Percentiles rank a stretch among this genome's conserved stretches.
Evolutionary conservation across 2,888 invertebrate species (phyloP).

Genomic region (Amiota communis): DNA sequence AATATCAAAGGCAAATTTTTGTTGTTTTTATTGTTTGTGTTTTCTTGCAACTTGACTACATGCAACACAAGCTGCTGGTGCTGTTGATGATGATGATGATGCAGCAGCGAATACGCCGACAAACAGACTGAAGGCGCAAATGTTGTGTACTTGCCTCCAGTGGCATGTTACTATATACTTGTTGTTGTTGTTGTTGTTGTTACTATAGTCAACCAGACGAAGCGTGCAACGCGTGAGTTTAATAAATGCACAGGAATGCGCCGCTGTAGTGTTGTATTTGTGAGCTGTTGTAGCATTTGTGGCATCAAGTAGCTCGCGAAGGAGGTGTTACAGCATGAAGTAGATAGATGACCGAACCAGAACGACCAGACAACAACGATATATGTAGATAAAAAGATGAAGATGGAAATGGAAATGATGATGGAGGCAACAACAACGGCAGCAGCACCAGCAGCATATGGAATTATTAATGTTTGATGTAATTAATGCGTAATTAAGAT

Average conservation of each 20-base stretch:
- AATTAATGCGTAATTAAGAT: slow-evolving; percentile 69
- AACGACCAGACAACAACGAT: neutral
- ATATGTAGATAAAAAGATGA: too few species aligned
- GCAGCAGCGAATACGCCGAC: slow-evolving; percentile 25
- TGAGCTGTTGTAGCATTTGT: neutral
- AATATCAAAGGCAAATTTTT: slow-evolving; percentile 61
- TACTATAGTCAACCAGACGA: neutral
- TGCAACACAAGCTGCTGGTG: slow-evolving; percentile 32
- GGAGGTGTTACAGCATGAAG: slow-evolving; percentile 62
- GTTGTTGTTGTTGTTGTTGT: neutral
- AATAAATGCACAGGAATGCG: slow-evolving; percentile 27
- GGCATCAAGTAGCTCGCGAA: slow-evolving; percentile 19
- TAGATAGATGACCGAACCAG: slow-evolving; percentile 52
- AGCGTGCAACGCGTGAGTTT: slow-evolving; percentile 7
- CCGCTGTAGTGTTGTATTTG: neutral
- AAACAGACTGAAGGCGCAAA: slow-evolving; percentile 18
- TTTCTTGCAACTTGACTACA: slow-evolving; percentile 37
- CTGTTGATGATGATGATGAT: neutral
- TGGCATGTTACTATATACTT: neutral
- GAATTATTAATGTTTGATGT: slow-evolving; percentile 66
- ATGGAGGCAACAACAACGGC: slow-evolving; percentile 3
- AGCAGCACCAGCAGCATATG: slow-evolving; percentile 42
- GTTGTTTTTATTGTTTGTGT: slow-evolving; percentile 2
- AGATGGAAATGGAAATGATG: neutral
- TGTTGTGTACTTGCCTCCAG: neutral